phyloP scores from a whole-genome alignment of 2,888 invertebrate species.

The Zaprionus obscuricornis region DNA sequence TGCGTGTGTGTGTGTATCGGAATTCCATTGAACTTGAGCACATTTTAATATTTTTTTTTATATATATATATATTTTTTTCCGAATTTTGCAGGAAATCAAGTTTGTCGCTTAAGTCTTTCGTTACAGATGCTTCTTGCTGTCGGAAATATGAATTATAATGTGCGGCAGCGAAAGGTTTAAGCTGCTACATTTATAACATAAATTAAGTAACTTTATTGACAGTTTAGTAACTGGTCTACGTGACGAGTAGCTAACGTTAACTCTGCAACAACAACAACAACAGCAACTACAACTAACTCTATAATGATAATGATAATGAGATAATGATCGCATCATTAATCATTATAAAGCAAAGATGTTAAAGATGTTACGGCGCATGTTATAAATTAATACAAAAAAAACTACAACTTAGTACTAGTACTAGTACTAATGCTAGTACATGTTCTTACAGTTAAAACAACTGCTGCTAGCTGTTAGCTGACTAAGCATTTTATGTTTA shows the following conservation, averaged over 20 bases:
- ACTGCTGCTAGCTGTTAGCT: too few relatives aligned
- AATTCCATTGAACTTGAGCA: conserved; percentile 40
- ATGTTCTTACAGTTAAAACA: too few relatives aligned
- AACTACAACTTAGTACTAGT: too few relatives aligned
- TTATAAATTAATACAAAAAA: conserved; percentile 29
- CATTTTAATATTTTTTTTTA: too few relatives aligned
- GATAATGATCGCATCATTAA: conserved; percentile 30
- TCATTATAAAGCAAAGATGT: too few relatives aligned
- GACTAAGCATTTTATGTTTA: too few relatives aligned
- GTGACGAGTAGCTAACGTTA: conserved; percentile 44
- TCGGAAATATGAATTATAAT: conserved; percentile 47
- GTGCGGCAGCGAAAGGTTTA: too few relatives aligned
- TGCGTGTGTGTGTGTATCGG: conserved; percentile 22
- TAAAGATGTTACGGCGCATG: conserved; percentile 36
- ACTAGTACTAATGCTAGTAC: too few relatives aligned
- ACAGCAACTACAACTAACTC: too few relatives aligned
- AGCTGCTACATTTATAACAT: too few relatives aligned
- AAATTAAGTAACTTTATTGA: background rate
- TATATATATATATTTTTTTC: too few relatives aligned
- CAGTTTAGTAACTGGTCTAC: conserved; percentile 37
- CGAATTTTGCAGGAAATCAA: conserved; percentile 51
- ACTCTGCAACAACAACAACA: too few relatives aligned
- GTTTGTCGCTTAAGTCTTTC: conserved; percentile 70
- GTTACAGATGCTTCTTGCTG: conserved; percentile 33
- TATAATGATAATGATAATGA: conserved; percentile 15